A percentile compares a stretch with the other conserved stretches of the same genome.
phyloP scores from a whole-genome alignment of 2,113 vertebrate species.

The Burhinus bistriatus region DNA sequence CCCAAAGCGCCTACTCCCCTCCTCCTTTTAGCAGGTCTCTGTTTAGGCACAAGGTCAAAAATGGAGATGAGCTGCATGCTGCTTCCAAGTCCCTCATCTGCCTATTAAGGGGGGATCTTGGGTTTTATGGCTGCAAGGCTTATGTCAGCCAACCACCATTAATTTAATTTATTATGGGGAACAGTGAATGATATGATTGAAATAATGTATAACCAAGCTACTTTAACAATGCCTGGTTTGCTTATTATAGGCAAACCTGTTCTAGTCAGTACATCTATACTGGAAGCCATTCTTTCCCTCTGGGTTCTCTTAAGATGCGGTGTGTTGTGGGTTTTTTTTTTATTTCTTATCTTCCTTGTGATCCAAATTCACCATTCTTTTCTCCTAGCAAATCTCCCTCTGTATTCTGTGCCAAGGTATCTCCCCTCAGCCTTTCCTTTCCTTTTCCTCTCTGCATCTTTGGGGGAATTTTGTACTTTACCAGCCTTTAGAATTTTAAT shows the following conservation, averaged over 20 bases:
- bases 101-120: conserved; percentile 1
- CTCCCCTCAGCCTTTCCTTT: background rate
- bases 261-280: background rate
- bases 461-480: background rate
- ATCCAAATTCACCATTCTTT: background rate
- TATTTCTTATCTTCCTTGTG: background rate
- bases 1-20: background rate
- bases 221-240: background rate
- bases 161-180: conserved; percentile 30
- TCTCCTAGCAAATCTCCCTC: background rate
- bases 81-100: background rate
- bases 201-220: background rate
- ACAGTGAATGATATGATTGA: background rate
- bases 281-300: background rate
- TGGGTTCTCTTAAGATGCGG: background rate
- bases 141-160: conserved; percentile 20
- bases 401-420: background rate
- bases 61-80: background rate
- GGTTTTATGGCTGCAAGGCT: conserved; percentile 32
- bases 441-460: background rate
- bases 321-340: background rate
- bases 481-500: background rate
- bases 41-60: conserved; percentile 47
- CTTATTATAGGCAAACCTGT: background rate
- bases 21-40: background rate